Percentiles rank a stretch among this genome's conserved stretches.
Conservation (phyloP, 2,113 vertebrate genomes). For the Eurystomus gularis region DNA sequence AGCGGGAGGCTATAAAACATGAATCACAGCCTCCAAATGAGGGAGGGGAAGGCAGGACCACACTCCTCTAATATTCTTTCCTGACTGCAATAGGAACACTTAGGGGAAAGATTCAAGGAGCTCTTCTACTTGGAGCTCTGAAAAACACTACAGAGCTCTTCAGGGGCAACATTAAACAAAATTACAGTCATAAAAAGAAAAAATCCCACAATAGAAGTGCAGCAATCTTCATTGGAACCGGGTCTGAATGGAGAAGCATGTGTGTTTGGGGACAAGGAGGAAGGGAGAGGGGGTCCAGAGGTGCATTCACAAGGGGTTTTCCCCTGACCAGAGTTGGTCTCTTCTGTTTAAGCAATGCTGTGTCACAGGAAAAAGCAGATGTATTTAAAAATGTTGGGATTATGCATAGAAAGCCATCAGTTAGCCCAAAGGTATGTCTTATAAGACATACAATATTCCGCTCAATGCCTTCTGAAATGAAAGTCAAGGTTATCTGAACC, state of each 20-base stretch:
- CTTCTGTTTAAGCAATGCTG: neutral
- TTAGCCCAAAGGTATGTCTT: neutral
- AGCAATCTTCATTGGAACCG: neutral
- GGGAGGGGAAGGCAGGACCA: constrained; percentile 18
- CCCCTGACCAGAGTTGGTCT: neutral
- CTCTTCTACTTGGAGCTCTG: neutral
- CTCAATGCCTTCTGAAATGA: neutral
- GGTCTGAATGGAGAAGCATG: neutral
- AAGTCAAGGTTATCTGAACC: neutral
- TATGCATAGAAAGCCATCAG: neutral
- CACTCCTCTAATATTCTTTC: constrained; percentile 10
- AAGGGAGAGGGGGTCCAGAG: neutral
- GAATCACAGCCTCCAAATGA: constrained; percentile 46
- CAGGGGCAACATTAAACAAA: neutral
- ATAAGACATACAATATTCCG: neutral
- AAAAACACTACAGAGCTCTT: constrained; percentile 1
- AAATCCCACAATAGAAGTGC: accelerated
- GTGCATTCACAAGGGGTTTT: neutral
- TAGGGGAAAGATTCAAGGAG: constrained; percentile 27
- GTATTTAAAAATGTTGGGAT: neutral
- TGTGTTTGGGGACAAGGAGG: neutral
- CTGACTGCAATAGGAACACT: neutral
- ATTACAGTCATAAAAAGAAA: neutral
- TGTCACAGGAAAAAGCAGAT: neutral
- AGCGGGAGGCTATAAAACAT: neutral